Percentiles rank a stretch among this genome's conserved stretches.
These are phyloP conservation scores for Trypoxylon attenuatum DNA, from an alignment of 2,888 invertebrate genomes.

Conservation along the genomic window DNA sequence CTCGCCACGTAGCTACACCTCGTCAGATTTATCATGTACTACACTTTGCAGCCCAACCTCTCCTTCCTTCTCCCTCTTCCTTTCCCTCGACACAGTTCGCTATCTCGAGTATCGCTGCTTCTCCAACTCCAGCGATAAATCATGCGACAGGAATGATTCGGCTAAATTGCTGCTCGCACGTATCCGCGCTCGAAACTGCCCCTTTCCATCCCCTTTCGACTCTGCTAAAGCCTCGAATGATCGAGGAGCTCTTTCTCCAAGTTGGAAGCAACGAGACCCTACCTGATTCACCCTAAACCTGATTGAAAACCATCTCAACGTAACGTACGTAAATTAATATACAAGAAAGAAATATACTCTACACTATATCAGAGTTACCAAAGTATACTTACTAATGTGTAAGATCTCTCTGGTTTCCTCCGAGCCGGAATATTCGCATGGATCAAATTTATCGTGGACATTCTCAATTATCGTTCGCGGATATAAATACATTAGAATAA, in stretches of 20 bases:
- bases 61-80: not conserved
- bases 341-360: too few relatives aligned
- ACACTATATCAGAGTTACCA: too few relatives aligned
- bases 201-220: slow-evolving; percentile 40
- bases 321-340: too few relatives aligned
- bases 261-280: not conserved
- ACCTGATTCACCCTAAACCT: too few relatives aligned
- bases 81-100: not conserved
- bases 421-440: too few relatives aligned
- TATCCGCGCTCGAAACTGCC: slow-evolving; percentile 59
- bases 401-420: too few relatives aligned
- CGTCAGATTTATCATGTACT: not conserved
- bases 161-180: slow-evolving; percentile 71
- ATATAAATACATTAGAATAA: too few relatives aligned
- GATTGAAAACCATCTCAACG: too few relatives aligned
- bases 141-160: slow-evolving; percentile 71
- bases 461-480: too few relatives aligned
- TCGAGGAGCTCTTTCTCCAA: slow-evolving; percentile 12
- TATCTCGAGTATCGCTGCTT: too few relatives aligned
- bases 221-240: slow-evolving; percentile 8
- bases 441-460: too few relatives aligned
- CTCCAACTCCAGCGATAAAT: slow-evolving; percentile 63
- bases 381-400: too few relatives aligned
- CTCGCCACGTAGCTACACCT: not conserved
- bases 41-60: not conserved